A percentile compares a stretch with the other conserved stretches of the same genome.
Evolutionary conservation across 2,888 invertebrate species (phyloP).

Genomic region (Sarcophaga variegata): DNA sequence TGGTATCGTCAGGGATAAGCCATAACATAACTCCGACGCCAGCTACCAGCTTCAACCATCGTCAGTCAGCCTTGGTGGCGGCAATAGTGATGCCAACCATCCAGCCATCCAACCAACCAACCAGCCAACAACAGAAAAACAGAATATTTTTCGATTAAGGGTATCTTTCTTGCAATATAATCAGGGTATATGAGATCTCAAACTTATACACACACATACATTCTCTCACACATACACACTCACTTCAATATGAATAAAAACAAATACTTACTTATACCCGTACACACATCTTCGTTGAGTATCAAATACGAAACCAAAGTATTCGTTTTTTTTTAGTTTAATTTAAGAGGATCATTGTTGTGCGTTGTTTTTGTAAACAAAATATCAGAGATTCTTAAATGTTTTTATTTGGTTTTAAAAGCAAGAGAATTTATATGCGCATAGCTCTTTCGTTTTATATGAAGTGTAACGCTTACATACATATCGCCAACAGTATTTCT

Average conservation of each 20-base stretch:
- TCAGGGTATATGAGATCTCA: slow-evolving; percentile 53
- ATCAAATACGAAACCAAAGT: slow-evolving; percentile 44
- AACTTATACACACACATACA: slow-evolving; percentile 22
- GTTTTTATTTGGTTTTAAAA: neutral
- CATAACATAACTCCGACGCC: slow-evolving; percentile 36
- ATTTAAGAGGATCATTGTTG: slow-evolving; percentile 58
- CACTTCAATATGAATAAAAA: neutral
- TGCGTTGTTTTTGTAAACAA: slow-evolving; percentile 12
- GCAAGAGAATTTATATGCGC: neutral
- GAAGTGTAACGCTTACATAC: too few species aligned
- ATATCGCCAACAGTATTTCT: too few species aligned
- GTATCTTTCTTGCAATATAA: slow-evolving; percentile 50
- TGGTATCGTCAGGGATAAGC: slow-evolving; percentile 40
- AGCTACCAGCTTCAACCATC: slow-evolving; percentile 13
- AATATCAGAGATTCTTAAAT: slow-evolving; percentile 36
- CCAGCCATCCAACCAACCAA: too few species aligned
- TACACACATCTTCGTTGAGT: slow-evolving; percentile 45
- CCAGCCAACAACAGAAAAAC: neutral
- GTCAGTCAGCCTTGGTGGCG: slow-evolving; percentile 34
- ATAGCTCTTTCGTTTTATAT: too few species aligned
- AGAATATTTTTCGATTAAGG: slow-evolving; percentile 57
- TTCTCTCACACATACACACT: slow-evolving; percentile 12
- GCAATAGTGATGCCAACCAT: neutral
- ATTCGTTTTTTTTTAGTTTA: slow-evolving; percentile 39
- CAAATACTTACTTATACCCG: slow-evolving; percentile 6